Percentiles rank a stretch among this genome's conserved stretches.
phyloP scores from a whole-genome alignment of 2,797 vertebrate species.

The Gadopsis marmoratus region DNA sequence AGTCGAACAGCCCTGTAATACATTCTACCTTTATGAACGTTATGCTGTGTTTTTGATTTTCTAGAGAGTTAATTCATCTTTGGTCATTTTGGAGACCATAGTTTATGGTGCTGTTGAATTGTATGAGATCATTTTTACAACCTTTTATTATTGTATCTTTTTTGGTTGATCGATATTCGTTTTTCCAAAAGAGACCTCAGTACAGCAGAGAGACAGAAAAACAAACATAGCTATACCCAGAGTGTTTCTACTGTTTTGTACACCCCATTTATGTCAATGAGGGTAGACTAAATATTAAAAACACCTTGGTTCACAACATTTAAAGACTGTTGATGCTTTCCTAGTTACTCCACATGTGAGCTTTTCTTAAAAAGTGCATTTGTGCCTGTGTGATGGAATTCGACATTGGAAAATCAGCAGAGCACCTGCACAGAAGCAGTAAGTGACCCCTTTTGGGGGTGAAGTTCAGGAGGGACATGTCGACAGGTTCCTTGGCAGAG shows the following conservation, averaged over 20 bases:
- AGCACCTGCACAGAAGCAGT: constrained; percentile 28
- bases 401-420: not conserved
- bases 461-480: constrained; percentile 59
- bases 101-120: not conserved
- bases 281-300: too few relatives aligned
- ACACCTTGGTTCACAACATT: not conserved
- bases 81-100: not conserved
- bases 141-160: not conserved
- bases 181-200: not conserved
- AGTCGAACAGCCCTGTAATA: not conserved
- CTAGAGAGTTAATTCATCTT: not conserved
- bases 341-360: not conserved
- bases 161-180: not conserved
- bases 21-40: not conserved
- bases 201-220: not conserved
- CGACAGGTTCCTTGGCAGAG: constrained; percentile 47
- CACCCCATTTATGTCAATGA: not conserved
- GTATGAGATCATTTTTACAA: too few relatives aligned
- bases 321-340: not conserved
- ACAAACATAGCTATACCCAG: not conserved
- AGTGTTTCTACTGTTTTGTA: not conserved
- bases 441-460: constrained; percentile 45
- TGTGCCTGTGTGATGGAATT: not conserved
- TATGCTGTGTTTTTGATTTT: not conserved
- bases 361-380: not conserved